Evolutionary conservation across 2,797 vertebrate genomes (phyloP), one percentile per base, ranked within the genome.

Genomic region (Carcharodon carcharias): DNA sequence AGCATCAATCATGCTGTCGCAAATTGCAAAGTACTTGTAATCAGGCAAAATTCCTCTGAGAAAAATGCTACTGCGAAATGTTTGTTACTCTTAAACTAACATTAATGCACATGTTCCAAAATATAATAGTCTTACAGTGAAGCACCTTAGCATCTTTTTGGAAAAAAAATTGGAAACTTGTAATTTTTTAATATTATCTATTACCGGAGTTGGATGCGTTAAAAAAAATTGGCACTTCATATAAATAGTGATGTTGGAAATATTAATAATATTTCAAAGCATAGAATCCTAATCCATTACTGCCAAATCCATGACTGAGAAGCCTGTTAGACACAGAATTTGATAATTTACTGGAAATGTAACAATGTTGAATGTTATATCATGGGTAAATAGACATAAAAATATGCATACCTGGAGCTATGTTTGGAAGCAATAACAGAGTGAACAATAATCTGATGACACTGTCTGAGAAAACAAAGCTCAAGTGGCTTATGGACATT

Each of bases 1-100:
- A 98, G 98, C 99, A 99, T 99, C 99, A 99, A 99, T 99, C 99
- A 99, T 98, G 97, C 98, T 98, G 99, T 98, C 98, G 98, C 98
- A 98, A 98, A 98, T 98, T 98, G 98, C 98, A 98, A 99, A 99
- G 98, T 98, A 98, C 98, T 99, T 98, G 98, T 98, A 98, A 99
- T 98, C 99, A 98, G 98, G 98, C 98, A 98, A 98, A 98, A 98
- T 98, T 98, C 98, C 98, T 97, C 97, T 96, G 98, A 98, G 98
- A 97, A 98, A 98, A 98, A 98, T 98, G 98, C 98, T 98, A 98
- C 98, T 98, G 98, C 97, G 97, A 97, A 97, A 97, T 97, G 95
- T 96, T 73, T 97, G 96, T 97, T 97, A 97, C 93, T 96, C 96
- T 97, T 97, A 96, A 88, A 92, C 96, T 97, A 97, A 97, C 91